Evolutionary conservation across 2,797 vertebrate species (phyloP).

Genomic region (Acomys russatus): DNA sequence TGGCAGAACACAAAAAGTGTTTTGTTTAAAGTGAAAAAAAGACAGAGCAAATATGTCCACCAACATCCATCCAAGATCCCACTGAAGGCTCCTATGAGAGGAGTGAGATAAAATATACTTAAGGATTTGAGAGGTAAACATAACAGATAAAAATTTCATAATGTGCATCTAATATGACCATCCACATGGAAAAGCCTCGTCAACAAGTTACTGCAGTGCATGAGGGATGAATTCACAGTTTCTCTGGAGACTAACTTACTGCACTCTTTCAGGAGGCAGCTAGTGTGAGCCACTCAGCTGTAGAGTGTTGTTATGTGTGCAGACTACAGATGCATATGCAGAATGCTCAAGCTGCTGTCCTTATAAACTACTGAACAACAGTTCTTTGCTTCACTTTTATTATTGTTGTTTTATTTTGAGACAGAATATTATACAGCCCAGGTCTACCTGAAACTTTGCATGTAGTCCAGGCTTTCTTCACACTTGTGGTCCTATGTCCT

Average conservation of each 20-base stretch:
- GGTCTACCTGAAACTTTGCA: not conserved
- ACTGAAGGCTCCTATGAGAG: not conserved
- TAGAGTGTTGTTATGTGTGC: not conserved
- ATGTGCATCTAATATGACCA: not conserved
- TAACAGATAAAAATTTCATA: not conserved
- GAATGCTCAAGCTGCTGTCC: not conserved
- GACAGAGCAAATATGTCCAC: not conserved
- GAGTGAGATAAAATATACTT: not conserved
- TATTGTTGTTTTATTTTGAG: not conserved
- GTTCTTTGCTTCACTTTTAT: not conserved
- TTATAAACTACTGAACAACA: not conserved
- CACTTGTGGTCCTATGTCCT: not conserved
- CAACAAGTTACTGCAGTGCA: not conserved
- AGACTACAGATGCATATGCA: not conserved
- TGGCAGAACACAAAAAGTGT: not conserved
- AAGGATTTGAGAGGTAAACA: not conserved
- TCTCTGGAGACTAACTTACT: not conserved
- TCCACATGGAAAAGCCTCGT: not conserved
- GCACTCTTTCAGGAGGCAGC: not conserved
- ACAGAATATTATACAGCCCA: not conserved
- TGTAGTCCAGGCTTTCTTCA: no score
- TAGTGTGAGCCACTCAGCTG: not conserved
- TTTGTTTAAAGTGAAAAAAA: constrained; percentile 4
- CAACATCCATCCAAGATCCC: not conserved
- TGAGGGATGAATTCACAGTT: not conserved